phyloP scores from a whole-genome alignment of 2,888 invertebrate species.

The Lasioglossum vierecki region DNA sequence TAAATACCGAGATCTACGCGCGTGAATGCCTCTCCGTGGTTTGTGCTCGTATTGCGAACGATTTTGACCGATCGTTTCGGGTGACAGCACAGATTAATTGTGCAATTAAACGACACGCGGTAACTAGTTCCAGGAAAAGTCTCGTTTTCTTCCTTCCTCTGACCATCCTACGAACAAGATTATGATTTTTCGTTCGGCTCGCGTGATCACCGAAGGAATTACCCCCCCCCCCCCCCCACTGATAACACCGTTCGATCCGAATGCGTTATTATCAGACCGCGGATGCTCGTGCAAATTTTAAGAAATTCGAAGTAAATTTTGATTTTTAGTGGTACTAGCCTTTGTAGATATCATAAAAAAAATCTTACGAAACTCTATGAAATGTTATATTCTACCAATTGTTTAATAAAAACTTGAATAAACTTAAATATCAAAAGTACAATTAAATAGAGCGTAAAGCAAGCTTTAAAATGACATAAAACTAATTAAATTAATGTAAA shows the following conservation, averaged over 20 bases:
- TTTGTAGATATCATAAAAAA: too few species aligned
- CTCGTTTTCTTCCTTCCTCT: neutral
- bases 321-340: too few species aligned
- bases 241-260: neutral
- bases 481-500: too few species aligned
- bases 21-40: slow-evolving; percentile 12
- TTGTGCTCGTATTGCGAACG: slow-evolving; percentile 9
- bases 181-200: neutral
- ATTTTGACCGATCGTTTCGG: slow-evolving; percentile 44
- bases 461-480: too few species aligned
- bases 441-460: too few species aligned
- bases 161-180: neutral
- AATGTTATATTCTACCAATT: too few species aligned
- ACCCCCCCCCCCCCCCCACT: too few species aligned
- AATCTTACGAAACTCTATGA: too few species aligned
- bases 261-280: neutral
- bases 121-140: neutral
- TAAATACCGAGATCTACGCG: slow-evolving; percentile 39
- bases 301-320: too few species aligned
- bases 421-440: too few species aligned
- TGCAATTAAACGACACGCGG: slow-evolving; percentile 34
- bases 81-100: slow-evolving; percentile 47
- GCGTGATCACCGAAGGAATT: neutral
- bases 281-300: too few species aligned
- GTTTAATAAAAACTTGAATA: too few species aligned